Conservation (phyloP, 2,797 vertebrate genomes). For the Acipenser transmontanus region DNA sequence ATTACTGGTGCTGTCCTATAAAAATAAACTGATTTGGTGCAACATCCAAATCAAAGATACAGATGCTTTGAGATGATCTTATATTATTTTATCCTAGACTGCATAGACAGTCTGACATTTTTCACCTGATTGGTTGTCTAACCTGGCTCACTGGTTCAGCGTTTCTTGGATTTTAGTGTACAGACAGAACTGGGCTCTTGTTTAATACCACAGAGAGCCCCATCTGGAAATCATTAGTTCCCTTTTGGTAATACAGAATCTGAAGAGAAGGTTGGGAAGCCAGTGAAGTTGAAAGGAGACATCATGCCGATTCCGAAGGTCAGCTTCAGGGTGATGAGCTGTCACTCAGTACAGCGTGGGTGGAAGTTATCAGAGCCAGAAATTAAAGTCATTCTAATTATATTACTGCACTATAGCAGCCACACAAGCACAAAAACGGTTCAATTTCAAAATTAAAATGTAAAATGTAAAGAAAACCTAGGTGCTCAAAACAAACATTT, state of each 20-base stretch:
- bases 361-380: conserved; percentile 50
- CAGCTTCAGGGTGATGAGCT: conserved; percentile 22
- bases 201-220: conserved; percentile 33
- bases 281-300: neutral
- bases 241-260: conserved; percentile 41
- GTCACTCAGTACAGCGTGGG: conserved; percentile 35
- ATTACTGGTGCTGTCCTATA: too few relatives aligned
- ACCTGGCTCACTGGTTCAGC: too few relatives aligned
- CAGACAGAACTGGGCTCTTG: neutral
- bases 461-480: too few relatives aligned
- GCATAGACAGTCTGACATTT: too few relatives aligned
- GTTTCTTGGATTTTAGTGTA: too few relatives aligned
- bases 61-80: too few relatives aligned
- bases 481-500: too few relatives aligned
- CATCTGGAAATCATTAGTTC: conserved; percentile 42
- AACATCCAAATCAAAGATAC: too few relatives aligned
- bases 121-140: too few relatives aligned
- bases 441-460: too few relatives aligned
- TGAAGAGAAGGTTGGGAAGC: conserved; percentile 22
- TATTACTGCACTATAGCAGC: conserved; percentile 49
- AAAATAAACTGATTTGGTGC: too few relatives aligned
- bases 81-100: too few relatives aligned
- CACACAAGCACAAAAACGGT: conserved; percentile 22
- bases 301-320: conserved; percentile 22
- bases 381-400: conserved; percentile 45